These are phyloP conservation scores for Gallirallus australis DNA, from an alignment of 2,797 vertebrate species.

Conservation along the genomic window DNA sequence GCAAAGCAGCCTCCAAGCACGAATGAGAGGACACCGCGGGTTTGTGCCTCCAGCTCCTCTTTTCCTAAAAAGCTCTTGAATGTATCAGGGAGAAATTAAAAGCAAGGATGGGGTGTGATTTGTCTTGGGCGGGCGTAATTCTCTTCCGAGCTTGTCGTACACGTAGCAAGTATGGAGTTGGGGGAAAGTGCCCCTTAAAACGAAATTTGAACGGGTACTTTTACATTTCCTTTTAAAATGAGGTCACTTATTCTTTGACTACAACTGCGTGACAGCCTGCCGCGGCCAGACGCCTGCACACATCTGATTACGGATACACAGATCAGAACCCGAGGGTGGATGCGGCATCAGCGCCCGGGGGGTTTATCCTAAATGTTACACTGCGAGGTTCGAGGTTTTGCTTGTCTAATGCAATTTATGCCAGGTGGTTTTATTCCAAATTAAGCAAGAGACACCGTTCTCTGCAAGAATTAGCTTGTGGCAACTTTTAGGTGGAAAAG, in stretches of 20 bases:
- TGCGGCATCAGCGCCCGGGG: neutral
- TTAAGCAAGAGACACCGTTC: neutral
- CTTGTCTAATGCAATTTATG: neutral
- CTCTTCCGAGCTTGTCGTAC: neutral
- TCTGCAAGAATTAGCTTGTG: neutral
- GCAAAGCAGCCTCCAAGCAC: neutral
- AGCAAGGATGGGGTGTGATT: neutral
- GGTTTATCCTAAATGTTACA: neutral
- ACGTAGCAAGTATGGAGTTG: accelerated
- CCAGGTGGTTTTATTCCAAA: neutral
- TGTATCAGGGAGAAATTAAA: neutral
- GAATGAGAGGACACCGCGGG: neutral
- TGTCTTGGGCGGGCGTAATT: neutral
- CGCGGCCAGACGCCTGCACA: neutral
- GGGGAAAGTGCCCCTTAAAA: neutral
- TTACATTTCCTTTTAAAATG: neutral
- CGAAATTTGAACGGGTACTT: neutral
- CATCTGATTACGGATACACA: neutral
- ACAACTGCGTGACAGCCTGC: neutral
- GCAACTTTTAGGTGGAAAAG: conserved; percentile 2
- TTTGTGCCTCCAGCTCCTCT: neutral
- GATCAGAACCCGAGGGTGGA: neutral
- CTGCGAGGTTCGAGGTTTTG: neutral
- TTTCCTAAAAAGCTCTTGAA: neutral
- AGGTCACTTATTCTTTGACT: neutral